Percentiles rank a stretch among this genome's conserved stretches.
Evolutionary conservation across 2,888 invertebrate genomes (phyloP).

Genomic region (Drosophila dives): DNA sequence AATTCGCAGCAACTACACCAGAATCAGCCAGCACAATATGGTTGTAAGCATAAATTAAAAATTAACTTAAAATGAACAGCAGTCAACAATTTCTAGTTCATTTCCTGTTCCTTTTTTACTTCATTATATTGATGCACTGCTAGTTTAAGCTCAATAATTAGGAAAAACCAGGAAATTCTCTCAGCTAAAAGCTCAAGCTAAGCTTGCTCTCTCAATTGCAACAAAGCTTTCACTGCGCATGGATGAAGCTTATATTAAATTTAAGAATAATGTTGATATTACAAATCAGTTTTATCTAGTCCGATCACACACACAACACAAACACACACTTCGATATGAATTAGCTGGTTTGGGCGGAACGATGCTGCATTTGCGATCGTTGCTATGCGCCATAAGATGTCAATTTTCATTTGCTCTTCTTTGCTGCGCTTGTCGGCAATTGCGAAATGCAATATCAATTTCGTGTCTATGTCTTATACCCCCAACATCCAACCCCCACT

Average conservation of each 20-base stretch:
- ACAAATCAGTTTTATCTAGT: background rate
- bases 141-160: background rate
- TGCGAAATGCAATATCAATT: slow-evolving; percentile 57
- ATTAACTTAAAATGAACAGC: background rate
- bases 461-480: slow-evolving; percentile 4
- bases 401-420: slow-evolving; percentile 5
- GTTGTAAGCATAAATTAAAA: slow-evolving; percentile 19
- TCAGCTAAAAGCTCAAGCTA: background rate
- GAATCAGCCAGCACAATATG: slow-evolving; percentile 6
- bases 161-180: background rate
- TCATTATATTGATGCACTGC: background rate
- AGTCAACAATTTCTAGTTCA: background rate
- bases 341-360: background rate
- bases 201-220: background rate
- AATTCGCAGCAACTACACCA: slow-evolving; percentile 3
- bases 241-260: background rate
- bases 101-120: background rate
- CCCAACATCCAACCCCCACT: background rate
- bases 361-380: background rate
- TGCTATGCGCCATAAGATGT: slow-evolving; percentile 6
- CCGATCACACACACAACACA: background rate
- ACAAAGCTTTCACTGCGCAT: background rate
- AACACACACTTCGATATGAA: no score
- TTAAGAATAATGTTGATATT: background rate
- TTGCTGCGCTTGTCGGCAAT: slow-evolving; percentile 9